Percentiles rank a stretch among this genome's conserved stretches.
These are phyloP conservation scores for Hypomecis punctinalis DNA, from an alignment of 2,888 invertebrate genomes.

Conservation along the genomic window DNA sequence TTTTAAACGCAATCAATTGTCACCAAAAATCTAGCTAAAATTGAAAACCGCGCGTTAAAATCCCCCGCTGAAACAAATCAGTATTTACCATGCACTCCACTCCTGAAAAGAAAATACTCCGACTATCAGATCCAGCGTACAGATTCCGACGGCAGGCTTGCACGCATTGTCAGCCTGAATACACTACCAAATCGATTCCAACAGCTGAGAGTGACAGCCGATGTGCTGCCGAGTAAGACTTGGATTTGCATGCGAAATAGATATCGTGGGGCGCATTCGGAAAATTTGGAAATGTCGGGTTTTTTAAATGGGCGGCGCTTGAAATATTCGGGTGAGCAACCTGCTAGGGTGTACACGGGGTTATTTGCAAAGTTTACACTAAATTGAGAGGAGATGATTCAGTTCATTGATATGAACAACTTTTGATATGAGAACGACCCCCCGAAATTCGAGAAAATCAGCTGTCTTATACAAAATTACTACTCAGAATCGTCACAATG, in stretches of 20 bases:
- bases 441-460: too few species aligned
- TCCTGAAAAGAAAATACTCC: constrained; percentile 24
- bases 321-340: not conserved
- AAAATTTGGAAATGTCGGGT: constrained; percentile 25
- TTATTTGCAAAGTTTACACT: too few species aligned
- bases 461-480: too few species aligned
- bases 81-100: constrained; percentile 21
- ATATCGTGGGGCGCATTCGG: constrained; percentile 58
- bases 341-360: not conserved
- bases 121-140: constrained; percentile 42
- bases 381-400: too few species aligned
- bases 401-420: too few species aligned
- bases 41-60: not conserved
- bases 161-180: constrained; percentile 82
- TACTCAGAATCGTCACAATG: too few species aligned
- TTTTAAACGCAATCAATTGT: too few species aligned
- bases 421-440: too few species aligned
- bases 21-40: not conserved
- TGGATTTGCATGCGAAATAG: constrained; percentile 81
- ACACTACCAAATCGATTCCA: constrained; percentile 83
- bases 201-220: constrained; percentile 78
- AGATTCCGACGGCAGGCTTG: constrained; percentile 68
- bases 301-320: not conserved
- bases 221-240: constrained; percentile 63
- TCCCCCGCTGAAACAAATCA: not conserved